Evolutionary conservation across 2,113 vertebrate genomes (phyloP).

Genomic region (Tinamus guttatus): DNA sequence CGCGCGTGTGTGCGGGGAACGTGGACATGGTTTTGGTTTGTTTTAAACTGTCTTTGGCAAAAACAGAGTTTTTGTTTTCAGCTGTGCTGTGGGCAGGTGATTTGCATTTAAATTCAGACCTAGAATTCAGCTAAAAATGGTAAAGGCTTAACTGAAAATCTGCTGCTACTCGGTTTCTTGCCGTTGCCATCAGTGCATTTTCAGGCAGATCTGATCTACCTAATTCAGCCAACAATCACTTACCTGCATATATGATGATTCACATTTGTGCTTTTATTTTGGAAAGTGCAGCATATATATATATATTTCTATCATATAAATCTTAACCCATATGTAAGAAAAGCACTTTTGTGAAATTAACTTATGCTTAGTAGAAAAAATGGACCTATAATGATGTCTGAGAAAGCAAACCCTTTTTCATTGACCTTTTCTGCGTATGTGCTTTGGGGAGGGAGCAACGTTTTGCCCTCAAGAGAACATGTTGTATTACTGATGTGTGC

Average conservation of each 20-base stretch:
- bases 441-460: neutral
- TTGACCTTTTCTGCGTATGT: fast-evolving
- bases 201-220: neutral
- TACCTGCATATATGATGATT: neutral
- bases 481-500: neutral
- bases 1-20: fast-evolving
- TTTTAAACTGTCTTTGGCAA: neutral
- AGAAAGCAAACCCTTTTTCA: neutral
- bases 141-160: neutral
- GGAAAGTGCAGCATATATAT: neutral
- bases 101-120: neutral
- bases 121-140: neutral
- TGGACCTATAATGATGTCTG: neutral
- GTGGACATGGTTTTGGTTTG: neutral
- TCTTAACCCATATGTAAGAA: neutral
- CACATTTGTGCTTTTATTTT: neutral
- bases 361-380: neutral
- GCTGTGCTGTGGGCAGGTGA: neutral
- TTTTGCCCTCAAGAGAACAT: neutral
- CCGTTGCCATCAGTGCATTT: neutral
- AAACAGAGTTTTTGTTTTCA: neutral
- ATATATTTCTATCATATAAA: neutral
- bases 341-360: neutral
- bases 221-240: fast-evolving
- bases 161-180: neutral